Conservation (phyloP, 2,888 invertebrate species). For the Drosophila incognita region DNA sequence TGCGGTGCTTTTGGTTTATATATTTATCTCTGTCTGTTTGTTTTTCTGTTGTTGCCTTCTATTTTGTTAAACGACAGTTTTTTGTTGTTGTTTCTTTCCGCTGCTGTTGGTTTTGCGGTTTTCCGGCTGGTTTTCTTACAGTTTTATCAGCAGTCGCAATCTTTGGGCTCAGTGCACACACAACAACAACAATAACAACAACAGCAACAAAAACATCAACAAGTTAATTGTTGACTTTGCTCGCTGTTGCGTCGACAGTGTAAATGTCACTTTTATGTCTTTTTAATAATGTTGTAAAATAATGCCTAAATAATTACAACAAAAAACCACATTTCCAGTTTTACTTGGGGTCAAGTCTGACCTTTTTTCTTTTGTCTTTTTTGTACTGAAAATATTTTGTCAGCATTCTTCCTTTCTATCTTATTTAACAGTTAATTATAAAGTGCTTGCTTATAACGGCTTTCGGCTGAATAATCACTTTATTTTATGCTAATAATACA, state of each 20-base stretch:
- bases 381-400: conserved; percentile 15
- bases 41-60: conserved; percentile 14
- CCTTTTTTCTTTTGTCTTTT: not conserved
- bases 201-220: conserved; percentile 24
- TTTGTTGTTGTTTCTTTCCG: conserved; percentile 7
- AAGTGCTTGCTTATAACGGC: not conserved
- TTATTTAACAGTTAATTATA: not conserved
- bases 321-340: not conserved
- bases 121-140: conserved; percentile 64
- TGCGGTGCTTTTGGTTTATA: conserved; percentile 57
- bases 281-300: conserved; percentile 70
- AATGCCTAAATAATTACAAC: conserved; percentile 36
- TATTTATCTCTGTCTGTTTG: conserved; percentile 25
- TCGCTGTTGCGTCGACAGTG: conserved; percentile 36
- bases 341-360: not conserved
- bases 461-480: not conserved
- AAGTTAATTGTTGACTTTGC: conserved; percentile 47
- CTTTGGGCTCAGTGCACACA: conserved; percentile 54
- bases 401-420: not conserved
- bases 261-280: conserved; percentile 67
- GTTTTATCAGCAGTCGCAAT: conserved; percentile 58
- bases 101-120: conserved; percentile 59
- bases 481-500: not conserved
- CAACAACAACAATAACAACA: conserved; percentile 17
- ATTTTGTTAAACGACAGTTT: conserved; percentile 60